Percentiles rank a stretch among this genome's conserved stretches.
Conservation (phyloP, 2,113 vertebrate species). For the Aptenodytes patagonicus region DNA sequence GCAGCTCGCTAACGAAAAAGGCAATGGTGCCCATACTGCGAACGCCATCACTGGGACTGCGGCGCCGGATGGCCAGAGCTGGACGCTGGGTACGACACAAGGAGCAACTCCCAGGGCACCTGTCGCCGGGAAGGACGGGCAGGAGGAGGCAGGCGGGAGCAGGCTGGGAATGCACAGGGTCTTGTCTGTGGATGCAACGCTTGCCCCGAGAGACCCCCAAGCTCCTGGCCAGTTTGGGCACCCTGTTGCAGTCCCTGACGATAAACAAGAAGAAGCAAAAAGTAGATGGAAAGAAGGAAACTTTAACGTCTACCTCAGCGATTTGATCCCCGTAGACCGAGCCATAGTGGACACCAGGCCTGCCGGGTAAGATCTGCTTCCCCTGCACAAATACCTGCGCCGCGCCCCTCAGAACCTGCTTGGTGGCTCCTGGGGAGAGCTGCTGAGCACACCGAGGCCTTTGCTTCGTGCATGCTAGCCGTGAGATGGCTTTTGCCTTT, state of each 20-base stretch:
- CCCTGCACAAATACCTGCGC: neutral
- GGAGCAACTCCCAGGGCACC: fast-evolving
- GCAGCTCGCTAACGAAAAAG: neutral
- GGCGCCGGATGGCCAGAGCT: fast-evolving
- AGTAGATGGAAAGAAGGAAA: slow-evolving; percentile 91
- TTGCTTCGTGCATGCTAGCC: fast-evolving
- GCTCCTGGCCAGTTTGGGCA: slow-evolving; percentile 91
- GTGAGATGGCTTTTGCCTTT: fast-evolving
- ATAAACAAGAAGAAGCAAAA: slow-evolving; percentile 79
- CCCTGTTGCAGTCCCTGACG: slow-evolving; percentile 69
- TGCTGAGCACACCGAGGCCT: neutral
- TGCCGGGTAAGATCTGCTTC: slow-evolving; percentile 77
- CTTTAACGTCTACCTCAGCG: slow-evolving; percentile 95
- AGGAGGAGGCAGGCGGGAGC: neutral
- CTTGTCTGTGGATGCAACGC: slow-evolving; percentile 78
- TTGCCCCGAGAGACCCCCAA: slow-evolving; percentile 77
- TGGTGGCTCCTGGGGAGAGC: neutral
- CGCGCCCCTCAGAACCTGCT: fast-evolving
- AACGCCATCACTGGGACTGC: neutral
- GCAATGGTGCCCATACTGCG: neutral
- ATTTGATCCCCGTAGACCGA: slow-evolving; percentile 91
- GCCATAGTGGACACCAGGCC: slow-evolving; percentile 91
- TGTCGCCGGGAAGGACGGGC: fast-evolving
- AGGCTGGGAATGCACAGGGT: slow-evolving; percentile 76
- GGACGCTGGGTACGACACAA: fast-evolving